phyloP scores from a whole-genome alignment of 2,113 vertebrate species.

The Myotis yumanensis region DNA sequence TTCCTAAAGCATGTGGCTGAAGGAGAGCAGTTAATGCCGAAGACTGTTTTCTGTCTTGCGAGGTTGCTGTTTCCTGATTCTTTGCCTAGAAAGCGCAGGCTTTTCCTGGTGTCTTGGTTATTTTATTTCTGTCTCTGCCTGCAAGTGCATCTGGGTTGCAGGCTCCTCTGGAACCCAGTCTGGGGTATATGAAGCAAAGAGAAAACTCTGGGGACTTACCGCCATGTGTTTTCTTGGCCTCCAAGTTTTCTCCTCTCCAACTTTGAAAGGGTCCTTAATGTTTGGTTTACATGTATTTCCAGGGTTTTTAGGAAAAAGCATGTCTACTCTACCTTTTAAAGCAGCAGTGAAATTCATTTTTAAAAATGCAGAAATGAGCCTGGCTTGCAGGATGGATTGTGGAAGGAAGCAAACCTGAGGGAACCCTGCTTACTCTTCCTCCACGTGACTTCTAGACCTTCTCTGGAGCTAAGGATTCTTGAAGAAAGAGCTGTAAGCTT shows the following conservation, averaged over 20 bases:
- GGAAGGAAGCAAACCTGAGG: not conserved
- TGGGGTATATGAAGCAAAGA: not conserved
- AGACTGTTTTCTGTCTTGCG: not conserved
- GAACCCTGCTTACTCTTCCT: not conserved
- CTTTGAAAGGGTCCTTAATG: not conserved
- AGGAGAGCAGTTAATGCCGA: not conserved
- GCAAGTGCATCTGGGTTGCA: not conserved
- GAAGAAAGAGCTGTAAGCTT: not conserved
- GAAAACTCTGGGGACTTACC: not conserved
- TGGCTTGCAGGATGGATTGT: not conserved
- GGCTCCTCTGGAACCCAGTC: not conserved
- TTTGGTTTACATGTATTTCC: not conserved
- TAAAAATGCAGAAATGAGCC: not conserved
- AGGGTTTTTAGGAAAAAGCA: not conserved
- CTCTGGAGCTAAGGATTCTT: constrained; percentile 10
- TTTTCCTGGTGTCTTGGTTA: not conserved
- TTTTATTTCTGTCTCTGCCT: not conserved
- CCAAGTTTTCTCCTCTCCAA: not conserved
- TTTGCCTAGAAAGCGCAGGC: not conserved
- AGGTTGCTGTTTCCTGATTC: not conserved
- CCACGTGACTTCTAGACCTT: not conserved
- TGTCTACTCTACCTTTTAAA: not conserved
- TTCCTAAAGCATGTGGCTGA: not conserved
- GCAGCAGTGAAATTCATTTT: constrained; percentile 13
- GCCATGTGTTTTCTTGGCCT: not conserved